Percentiles rank a stretch among this genome's conserved stretches.
Conservation (phyloP, 1,140 invertebrate genomes). For the Arctopsyche grandis region DNA sequence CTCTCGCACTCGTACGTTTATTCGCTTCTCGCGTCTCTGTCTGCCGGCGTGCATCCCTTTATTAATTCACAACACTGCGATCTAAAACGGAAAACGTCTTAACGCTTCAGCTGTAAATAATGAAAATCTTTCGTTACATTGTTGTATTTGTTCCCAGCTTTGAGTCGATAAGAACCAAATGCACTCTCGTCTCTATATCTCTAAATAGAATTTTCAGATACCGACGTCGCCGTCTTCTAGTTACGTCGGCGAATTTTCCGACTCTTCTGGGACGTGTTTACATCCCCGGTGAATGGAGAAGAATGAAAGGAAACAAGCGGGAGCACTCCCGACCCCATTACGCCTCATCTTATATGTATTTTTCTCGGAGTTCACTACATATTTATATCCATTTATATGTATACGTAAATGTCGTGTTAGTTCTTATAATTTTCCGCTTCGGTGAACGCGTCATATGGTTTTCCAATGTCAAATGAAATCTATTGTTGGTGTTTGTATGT, state of each 20-base stretch:
- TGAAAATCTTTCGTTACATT: too few species aligned
- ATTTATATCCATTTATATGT: too few species aligned
- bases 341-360: constrained; percentile 14
- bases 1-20: background rate
- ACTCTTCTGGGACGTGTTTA: background rate
- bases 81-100: background rate
- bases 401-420: too few species aligned
- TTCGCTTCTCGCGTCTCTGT: background rate
- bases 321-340: constrained; percentile 33
- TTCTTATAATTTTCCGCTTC: too few species aligned
- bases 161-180: too few species aligned
- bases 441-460: too few species aligned
- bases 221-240: background rate
- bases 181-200: too few species aligned
- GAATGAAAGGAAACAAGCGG: constrained; percentile 24
- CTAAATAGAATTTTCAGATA: too few species aligned
- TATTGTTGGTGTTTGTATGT: too few species aligned
- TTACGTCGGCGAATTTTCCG: background rate
- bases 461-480: too few species aligned
- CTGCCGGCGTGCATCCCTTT: background rate
- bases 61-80: constrained; percentile 16
- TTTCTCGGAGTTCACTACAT: background rate
- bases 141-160: too few species aligned
- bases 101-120: too few species aligned
- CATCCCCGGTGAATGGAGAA: background rate